These are phyloP conservation scores for Stegodyphus mimosarum DNA, from an alignment of 1,140 invertebrate species.

Conservation along the genomic window DNA sequence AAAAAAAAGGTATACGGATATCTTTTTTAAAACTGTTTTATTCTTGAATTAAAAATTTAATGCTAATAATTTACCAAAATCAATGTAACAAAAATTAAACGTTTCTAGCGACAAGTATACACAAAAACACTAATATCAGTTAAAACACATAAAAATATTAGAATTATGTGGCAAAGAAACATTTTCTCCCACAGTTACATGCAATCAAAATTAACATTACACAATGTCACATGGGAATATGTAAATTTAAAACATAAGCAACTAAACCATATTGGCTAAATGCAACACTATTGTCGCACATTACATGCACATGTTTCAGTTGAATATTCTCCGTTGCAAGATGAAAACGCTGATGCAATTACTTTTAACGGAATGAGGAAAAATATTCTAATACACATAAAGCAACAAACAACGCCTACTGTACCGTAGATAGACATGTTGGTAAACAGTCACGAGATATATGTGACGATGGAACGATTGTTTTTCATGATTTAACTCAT, in stretches of 20 bases:
- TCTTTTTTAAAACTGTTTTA: not conserved
- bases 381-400: not conserved
- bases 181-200: no score
- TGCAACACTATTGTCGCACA: not conserved
- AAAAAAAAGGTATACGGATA: not conserved
- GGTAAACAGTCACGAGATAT: slow-evolving; percentile 20
- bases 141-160: no score
- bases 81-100: no score
- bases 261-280: not conserved
- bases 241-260: not conserved
- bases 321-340: not conserved
- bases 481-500: not conserved
- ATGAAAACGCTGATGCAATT: not conserved
- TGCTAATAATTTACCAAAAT: not conserved
- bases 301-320: not conserved
- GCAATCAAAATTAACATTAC: no score
- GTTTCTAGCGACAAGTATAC: no score
- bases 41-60: not conserved
- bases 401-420: slow-evolving; percentile 29
- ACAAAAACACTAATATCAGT: no score
- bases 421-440: slow-evolving; percentile 37
- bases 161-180: no score
- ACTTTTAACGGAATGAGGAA: not conserved
- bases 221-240: not conserved
- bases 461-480: not conserved